Base-by-base conservation (phyloP, 2,113 vertebrate species). In the Myotis yumanensis region DNA sequence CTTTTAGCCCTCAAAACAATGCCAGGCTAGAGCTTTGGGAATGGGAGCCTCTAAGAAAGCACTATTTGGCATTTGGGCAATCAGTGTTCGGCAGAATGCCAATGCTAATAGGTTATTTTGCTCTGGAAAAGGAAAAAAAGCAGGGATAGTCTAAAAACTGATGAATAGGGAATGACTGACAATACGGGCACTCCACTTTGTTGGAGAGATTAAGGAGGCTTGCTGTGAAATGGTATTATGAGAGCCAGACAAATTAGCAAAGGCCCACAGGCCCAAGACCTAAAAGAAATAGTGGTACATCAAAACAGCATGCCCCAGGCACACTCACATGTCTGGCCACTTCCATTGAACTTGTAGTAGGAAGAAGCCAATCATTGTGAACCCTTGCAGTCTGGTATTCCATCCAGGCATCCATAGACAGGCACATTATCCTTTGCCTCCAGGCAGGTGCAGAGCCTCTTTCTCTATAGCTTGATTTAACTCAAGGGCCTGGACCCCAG, bases 71-170 rank as follows among this genome's bases (percentile, higher is more conserved):
- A 93, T 89, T 95, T 73, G 91, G 82, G 69, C 90, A 95, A 75
- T 95, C 85, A 90, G 20, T 83, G 82, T 95, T 95, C 1, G 91
- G 97, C 91, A 88, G 85, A 75, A 83, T 94, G 95, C 92, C 94
- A 97, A 96, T 97, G 95, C 95, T 96, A 95, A 96, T 96, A 94
- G 82, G 90, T 96, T 96, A 95, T 97, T 97, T 95, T 97, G 89
- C 93, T 91, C 48, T 96, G 82, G 95, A 95, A 91, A 94, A 89
- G 52, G 68, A 80, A 71, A 90, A 90, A 90, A 91, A 96, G 64
- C 84, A 91, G 52, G 79, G 37, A 30, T 90, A 46, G 80, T 94
- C n/a, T 90, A 81, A 89, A 90, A 77, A 59, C 92, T 66, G 68
- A 86, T 95, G 90, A 96, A 94, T 96, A 91, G 81, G 75, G 62